phyloP scores from a whole-genome alignment of 2,113 vertebrate species.

The Ramphastos sulfuratus region DNA sequence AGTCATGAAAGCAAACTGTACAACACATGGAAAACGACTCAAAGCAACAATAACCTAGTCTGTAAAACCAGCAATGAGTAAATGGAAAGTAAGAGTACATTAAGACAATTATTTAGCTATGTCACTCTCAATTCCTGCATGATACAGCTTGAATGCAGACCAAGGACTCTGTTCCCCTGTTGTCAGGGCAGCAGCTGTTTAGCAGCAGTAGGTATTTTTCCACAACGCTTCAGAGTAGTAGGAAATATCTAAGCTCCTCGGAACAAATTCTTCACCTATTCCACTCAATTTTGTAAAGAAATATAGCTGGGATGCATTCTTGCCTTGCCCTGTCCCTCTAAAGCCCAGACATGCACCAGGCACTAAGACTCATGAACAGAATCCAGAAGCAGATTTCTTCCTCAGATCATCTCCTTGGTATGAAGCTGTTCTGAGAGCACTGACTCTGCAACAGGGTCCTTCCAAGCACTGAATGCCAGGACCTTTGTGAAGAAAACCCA shows the following conservation, averaged over 20 bases:
- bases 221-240: background rate
- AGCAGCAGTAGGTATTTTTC: slow-evolving; percentile 35
- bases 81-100: background rate
- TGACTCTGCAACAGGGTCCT: background rate
- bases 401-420: background rate
- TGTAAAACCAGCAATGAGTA: background rate
- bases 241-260: background rate
- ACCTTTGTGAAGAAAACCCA: background rate
- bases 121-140: background rate
- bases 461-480: too few species aligned
- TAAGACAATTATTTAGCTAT: background rate
- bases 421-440: background rate
- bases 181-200: slow-evolving; percentile 21
- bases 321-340: background rate
- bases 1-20: background rate
- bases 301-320: background rate
- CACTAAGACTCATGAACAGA: background rate
- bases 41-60: background rate
- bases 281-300: background rate
- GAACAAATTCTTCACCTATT: slow-evolving; percentile 11
- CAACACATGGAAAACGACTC: background rate
- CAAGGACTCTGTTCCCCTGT: slow-evolving; percentile 13
- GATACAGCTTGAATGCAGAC: background rate
- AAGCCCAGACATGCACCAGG: background rate
- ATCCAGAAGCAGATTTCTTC: background rate